phyloP scores from a whole-genome alignment of 92 coral and sea anemone species.

The Parazoanthus darwini region DNA sequence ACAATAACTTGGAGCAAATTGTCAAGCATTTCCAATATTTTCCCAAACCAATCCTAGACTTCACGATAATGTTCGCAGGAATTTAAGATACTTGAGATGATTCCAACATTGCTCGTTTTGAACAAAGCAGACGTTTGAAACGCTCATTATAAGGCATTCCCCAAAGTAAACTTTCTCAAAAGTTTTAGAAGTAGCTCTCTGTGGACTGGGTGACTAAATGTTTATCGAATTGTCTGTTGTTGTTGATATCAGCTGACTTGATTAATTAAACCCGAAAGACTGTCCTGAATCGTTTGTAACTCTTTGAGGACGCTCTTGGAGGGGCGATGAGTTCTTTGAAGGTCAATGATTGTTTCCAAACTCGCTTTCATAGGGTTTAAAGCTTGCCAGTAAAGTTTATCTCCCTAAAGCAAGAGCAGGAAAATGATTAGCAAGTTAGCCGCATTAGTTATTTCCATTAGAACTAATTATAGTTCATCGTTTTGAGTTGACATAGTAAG shows the following conservation, averaged over 20 bases:
- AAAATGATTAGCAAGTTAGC: neutral
- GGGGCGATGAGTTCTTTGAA: conserved; percentile 8
- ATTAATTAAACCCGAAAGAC: neutral
- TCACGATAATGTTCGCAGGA: neutral
- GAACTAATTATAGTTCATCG: neutral
- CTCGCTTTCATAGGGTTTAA: conserved; percentile 19
- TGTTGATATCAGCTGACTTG: conserved; percentile 15
- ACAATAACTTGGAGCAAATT: neutral
- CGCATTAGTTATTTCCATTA: neutral
- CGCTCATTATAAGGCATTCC: neutral
- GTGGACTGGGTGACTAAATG: too few species aligned
- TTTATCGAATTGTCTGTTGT: neutral
- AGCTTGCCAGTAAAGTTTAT: conserved; percentile 31
- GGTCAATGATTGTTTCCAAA: conserved; percentile 11
- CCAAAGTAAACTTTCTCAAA: neutral
- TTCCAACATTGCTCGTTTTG: neutral
- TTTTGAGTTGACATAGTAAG: neutral
- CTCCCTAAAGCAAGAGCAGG: conserved; percentile 21
- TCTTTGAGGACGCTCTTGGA: conserved; percentile 15
- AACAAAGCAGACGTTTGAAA: neutral
- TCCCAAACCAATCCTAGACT: neutral
- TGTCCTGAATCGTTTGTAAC: conserved; percentile 2
- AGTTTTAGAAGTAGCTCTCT: too few species aligned
- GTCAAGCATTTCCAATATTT: neutral
- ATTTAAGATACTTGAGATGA: too few species aligned